phyloP scores from a whole-genome alignment of 2,113 vertebrate species.

The Panthera uncia region DNA sequence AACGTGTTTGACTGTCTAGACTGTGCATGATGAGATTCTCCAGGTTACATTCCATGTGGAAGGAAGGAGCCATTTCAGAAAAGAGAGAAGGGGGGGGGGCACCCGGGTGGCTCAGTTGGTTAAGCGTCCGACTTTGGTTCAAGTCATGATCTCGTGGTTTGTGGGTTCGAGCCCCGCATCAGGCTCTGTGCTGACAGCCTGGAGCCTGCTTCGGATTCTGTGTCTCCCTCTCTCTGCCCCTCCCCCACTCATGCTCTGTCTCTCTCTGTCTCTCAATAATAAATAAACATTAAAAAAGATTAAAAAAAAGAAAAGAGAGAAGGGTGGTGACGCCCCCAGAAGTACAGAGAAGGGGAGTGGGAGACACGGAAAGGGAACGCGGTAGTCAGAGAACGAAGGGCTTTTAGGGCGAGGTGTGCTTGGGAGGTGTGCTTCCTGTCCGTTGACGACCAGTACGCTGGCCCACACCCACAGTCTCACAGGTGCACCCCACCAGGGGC shows the following conservation, averaged over 20 bases:
- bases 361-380: not conserved
- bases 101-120: too few species aligned
- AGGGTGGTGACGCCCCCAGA: not conserved
- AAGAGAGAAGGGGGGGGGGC: too few species aligned
- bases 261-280: too few species aligned
- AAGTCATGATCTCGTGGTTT: too few species aligned
- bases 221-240: too few species aligned
- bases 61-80: not conserved
- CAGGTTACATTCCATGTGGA: not conserved
- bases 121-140: too few species aligned
- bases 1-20: not conserved
- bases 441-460: fast-evolving
- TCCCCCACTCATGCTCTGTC: too few species aligned
- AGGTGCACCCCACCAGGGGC: not conserved
- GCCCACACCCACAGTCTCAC: not conserved
- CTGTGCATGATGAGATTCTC: not conserved
- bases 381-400: not conserved
- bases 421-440: not conserved
- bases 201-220: too few species aligned
- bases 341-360: not conserved
- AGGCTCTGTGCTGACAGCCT: too few species aligned
- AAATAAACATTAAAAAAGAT: too few species aligned
- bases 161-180: too few species aligned
- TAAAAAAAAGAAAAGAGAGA: not conserved
- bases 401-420: too few species aligned